These are phyloP conservation scores for Gymnoscelis rufifasciata DNA, from an alignment of 2,888 invertebrate species.

Conservation along the genomic window DNA sequence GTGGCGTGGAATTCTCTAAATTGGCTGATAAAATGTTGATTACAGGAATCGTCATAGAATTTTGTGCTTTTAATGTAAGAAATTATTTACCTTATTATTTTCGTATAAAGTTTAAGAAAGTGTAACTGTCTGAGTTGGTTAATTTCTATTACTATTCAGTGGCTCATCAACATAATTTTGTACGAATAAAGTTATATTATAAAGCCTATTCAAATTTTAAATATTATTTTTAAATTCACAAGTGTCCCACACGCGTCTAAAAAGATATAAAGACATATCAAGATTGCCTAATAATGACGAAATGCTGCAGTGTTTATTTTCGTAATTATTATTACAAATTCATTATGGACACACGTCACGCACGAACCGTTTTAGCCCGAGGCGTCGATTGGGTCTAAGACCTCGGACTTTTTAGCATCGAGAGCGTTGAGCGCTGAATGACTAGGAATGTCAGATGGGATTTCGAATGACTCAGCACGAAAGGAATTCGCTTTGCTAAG, in stretches of 20 bases:
- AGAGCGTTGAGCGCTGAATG: slow-evolving; percentile 3
- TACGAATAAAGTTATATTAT: no score
- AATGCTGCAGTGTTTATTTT: slow-evolving; percentile 28
- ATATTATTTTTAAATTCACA: slow-evolving; percentile 26
- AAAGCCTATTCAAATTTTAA: no score
- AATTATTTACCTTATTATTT: no score
- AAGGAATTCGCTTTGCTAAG: slow-evolving; percentile 5
- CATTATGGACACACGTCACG: slow-evolving; percentile 27
- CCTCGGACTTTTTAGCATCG: slow-evolving; percentile 8
- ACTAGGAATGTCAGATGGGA: slow-evolving; percentile 6
- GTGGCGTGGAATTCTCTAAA: slow-evolving; percentile 29
- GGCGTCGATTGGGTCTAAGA: slow-evolving; percentile 22
- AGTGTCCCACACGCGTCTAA: slow-evolving; percentile 25
- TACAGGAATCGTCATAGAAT: no score
- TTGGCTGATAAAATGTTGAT: no score
- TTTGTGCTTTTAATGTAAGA: no score
- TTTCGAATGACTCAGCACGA: slow-evolving; percentile 11
- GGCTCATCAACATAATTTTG: no score
- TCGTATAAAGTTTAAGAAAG: no score
- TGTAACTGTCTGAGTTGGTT: no score
- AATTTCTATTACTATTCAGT: no score
- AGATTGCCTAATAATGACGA: slow-evolving; percentile 26
- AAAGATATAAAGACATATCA: no score
- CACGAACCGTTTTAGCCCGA: slow-evolving; percentile 22
- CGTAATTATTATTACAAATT: slow-evolving; percentile 31